A percentile compares a stretch with the other conserved stretches of the same genome.
phyloP scores from a whole-genome alignment of 2,113 vertebrate genomes.

The Cinclus cinclus region DNA sequence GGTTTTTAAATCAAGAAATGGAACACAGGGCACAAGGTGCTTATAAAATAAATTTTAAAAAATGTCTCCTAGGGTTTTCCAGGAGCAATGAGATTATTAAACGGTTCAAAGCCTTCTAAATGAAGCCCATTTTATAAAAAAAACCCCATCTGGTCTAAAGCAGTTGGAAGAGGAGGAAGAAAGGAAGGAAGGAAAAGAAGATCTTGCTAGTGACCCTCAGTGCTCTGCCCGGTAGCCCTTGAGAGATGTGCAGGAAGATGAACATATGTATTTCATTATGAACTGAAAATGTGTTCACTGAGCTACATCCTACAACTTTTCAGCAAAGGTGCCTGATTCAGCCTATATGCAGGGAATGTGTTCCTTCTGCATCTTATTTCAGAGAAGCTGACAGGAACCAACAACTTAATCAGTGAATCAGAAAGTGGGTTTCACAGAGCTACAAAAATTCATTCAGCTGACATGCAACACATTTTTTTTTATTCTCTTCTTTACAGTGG shows the following conservation, averaged over 20 bases:
- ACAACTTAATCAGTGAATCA: background rate
- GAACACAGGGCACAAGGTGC: background rate
- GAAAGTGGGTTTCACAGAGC: background rate
- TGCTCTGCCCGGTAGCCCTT: background rate
- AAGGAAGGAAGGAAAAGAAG: background rate
- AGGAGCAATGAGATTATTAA: background rate
- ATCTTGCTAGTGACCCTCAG: background rate
- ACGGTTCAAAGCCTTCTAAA: background rate
- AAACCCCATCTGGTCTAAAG: background rate
- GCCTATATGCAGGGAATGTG: background rate
- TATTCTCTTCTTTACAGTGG: background rate
- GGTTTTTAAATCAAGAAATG: background rate
- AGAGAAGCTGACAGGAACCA: background rate
- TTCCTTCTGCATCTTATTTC: background rate
- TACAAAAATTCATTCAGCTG: background rate
- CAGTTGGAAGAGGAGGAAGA: background rate
- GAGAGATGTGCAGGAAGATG: slow-evolving; percentile 13
- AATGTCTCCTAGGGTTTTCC: background rate
- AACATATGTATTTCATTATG: slow-evolving; percentile 15
- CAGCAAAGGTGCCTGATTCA: background rate
- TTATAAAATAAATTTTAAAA: background rate
- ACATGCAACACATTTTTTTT: background rate
- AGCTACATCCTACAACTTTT: background rate
- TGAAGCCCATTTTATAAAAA: background rate
- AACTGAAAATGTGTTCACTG: background rate